These are phyloP conservation scores for Apeira syringaria DNA, from an alignment of 2,888 invertebrate species.

Conservation along the genomic window DNA sequence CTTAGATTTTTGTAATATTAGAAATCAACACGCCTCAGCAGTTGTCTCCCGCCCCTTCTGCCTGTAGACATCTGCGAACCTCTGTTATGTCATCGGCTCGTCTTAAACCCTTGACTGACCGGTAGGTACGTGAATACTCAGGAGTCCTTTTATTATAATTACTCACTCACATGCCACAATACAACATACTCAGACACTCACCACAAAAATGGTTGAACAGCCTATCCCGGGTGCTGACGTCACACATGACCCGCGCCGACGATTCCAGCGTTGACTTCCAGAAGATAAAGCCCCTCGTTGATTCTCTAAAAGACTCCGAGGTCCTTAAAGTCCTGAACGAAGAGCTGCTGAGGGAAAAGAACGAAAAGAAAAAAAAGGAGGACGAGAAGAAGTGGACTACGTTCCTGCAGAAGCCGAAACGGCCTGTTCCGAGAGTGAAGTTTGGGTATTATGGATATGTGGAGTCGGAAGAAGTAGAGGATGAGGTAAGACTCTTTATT, in stretches of 20 bases:
- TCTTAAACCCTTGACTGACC: no score
- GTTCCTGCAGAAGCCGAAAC: constrained; percentile 89
- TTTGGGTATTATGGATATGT: constrained; percentile 52
- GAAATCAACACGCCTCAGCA: no score
- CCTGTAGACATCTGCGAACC: no score
- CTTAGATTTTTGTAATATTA: no score
- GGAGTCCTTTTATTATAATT: no score
- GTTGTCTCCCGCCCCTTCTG: no score
- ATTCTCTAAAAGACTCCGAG: constrained; percentile 86
- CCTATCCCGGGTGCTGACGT: constrained; percentile 59
- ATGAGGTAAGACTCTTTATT: constrained; percentile 44
- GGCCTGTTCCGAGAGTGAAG: constrained; percentile 83
- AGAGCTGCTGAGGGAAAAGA: constrained; percentile 73
- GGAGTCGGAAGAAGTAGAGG: constrained; percentile 38
- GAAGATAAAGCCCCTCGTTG: constrained; percentile 86
- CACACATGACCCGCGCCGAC: constrained; percentile 67
- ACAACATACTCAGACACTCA: background rate
- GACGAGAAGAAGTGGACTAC: constrained; percentile 88
- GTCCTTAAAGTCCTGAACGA: constrained; percentile 86
- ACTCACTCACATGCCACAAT: no score
- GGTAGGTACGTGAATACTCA: no score
- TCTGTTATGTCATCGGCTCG: no score
- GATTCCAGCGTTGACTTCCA: constrained; percentile 87
- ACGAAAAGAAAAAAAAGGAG: constrained; percentile 77
- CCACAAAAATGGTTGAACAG: constrained; percentile 52